Conservation (phyloP, 2,888 invertebrate genomes). For the Parapristionchus giblindavisi region DNA sequence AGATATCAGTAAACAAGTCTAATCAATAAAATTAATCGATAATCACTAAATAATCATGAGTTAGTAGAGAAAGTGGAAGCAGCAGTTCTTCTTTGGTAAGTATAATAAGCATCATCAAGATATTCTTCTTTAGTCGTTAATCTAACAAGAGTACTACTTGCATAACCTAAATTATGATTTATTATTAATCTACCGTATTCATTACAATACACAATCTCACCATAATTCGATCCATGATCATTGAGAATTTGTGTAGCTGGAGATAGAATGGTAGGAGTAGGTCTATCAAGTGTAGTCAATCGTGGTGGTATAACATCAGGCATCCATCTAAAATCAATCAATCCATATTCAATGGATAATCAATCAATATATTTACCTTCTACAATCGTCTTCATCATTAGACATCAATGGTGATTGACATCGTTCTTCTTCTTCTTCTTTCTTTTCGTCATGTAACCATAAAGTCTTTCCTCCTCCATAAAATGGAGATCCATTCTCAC, state of each 20-base stretch:
- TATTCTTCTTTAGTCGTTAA: conserved; percentile 58
- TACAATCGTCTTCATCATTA: conserved; percentile 21
- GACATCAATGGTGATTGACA: conserved; percentile 39
- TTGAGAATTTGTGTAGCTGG: conserved; percentile 56
- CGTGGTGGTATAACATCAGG: conserved; percentile 50
- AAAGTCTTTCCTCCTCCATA: conserved; percentile 30
- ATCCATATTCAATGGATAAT: too few species aligned
- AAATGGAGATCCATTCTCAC: conserved; percentile 9
- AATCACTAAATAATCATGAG: too few species aligned
- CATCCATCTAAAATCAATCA: conserved; percentile 49
- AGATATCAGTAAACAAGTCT: too few species aligned
- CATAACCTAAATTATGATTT: conserved; percentile 38
- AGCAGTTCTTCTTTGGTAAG: conserved; percentile 44
- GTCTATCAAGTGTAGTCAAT: conserved; percentile 37
- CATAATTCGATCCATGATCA: conserved; percentile 50
- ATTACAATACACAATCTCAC: conserved; percentile 35
- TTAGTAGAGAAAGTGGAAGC: conserved; percentile 39
- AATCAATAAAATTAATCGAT: too few species aligned
- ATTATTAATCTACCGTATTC: neutral
- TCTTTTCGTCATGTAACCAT: conserved; percentile 23
- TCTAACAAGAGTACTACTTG: conserved; percentile 48
- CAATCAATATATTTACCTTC: conserved; percentile 35
- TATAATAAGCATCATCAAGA: conserved; percentile 65
- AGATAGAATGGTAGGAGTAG: conserved; percentile 45
- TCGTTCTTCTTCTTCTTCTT: conserved; percentile 25